Conservation (phyloP, 2,797 vertebrate species). For the Catharus ustulatus region DNA sequence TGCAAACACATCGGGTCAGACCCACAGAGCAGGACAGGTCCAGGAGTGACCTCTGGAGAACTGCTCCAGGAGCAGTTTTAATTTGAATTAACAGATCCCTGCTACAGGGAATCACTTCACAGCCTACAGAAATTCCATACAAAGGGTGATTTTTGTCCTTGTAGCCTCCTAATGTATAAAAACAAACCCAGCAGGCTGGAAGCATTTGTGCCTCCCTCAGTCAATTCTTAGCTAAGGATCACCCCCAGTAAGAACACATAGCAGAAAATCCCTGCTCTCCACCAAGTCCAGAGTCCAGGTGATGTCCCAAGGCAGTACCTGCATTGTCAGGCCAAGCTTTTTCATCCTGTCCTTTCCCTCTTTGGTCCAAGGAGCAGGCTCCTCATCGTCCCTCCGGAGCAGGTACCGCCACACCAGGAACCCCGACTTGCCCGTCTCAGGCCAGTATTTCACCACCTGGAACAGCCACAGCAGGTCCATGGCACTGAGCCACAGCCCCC, state of each 20-base stretch:
- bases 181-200: neutral
- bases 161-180: neutral
- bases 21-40: neutral
- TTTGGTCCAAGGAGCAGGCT: constrained; percentile 93
- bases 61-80: neutral
- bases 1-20: neutral
- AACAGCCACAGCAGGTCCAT: neutral
- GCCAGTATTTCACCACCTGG: constrained; percentile 96
- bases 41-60: neutral
- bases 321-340: constrained; percentile 91
- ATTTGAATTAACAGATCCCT: neutral
- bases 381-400: constrained; percentile 89
- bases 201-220: neutral
- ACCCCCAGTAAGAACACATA: fast-evolving
- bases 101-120: neutral
- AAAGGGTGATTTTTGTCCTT: neutral
- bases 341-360: constrained; percentile 94
- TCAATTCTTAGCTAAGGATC: neutral
- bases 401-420: constrained; percentile 97
- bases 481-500: fast-evolving
- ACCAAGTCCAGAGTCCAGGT: neutral
- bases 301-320: constrained; percentile 76
- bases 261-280: neutral
- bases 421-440: constrained; percentile 94
- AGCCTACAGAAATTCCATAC: neutral